Base-by-base conservation (phyloP, 2,888 invertebrate genomes). In the Plebejus anna region DNA sequence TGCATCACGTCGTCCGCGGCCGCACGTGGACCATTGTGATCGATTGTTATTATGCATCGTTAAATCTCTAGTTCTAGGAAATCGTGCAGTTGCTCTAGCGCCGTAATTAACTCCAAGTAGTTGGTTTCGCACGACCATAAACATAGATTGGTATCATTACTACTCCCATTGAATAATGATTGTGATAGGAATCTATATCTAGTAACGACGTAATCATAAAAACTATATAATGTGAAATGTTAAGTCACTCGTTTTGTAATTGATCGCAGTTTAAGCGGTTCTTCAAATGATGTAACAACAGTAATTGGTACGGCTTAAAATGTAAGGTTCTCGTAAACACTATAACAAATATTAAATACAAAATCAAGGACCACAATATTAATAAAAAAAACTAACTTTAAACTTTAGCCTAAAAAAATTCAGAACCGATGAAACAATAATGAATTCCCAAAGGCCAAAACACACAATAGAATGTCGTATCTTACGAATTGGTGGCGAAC, bases 21-120 rank as follows among this genome's bases (percentile, higher is more conserved):
- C 13, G 47, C 73, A 73, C 73, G 73, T 73, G 73, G 55, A 73
- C 51, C 32, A 32, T 55, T 73, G 73, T 73, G 73, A 73, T 55
- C n/a, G 51, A 55, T 55, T n/a, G 51, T 32, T 55, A 73, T 51
- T 36, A 32, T 55, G 32, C 32, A 32, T 73, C 73, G 73, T 55
- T 73, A 72, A 51, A 51, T 51, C 16, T 51, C 73, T 5, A 32
- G 51, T 73, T 73, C 73, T 16, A 13, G n/a, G 73, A 73, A 73
- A 3, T n/a, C 28, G 55, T 73, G 42, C 22, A 22, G 22, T 70
- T 28, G 13, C 13, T 5, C 13, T 7, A n/a, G n/a, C 42, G 71
- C 38, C 42, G n/a, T 71, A 71, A 71, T 71, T 66, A 42, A 71
- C 42, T 42, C 7, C 11, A 38, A 71, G 71, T 71, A 42, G 7